Evolutionary conservation across 2,797 vertebrate genomes (phyloP).

Genomic region (Oreortyx pictus): DNA sequence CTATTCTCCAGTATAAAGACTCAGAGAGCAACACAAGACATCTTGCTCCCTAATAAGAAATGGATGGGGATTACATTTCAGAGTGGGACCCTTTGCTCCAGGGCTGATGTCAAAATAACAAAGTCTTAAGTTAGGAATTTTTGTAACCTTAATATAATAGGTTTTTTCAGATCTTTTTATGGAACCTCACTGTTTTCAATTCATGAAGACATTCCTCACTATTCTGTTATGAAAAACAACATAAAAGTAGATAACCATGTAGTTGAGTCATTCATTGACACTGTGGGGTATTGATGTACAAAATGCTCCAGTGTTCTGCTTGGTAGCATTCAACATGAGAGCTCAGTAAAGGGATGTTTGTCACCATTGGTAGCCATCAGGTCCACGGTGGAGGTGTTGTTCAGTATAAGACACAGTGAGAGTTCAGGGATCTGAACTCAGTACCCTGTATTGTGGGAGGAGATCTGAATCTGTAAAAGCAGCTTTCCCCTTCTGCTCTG

Average conservation of each 20-base stretch:
- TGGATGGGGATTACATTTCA: background rate
- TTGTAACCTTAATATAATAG: background rate
- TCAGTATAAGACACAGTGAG: background rate
- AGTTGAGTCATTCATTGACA: background rate
- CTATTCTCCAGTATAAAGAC: background rate
- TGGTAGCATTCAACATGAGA: fast-evolving
- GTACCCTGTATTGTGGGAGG: background rate
- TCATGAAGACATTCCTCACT: background rate
- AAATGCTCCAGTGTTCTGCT: background rate
- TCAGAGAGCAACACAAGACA: background rate
- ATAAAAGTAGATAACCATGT: background rate
- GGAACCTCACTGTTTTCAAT: fast-evolving
- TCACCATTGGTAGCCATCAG: background rate
- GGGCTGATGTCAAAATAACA: background rate
- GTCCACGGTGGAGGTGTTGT: background rate
- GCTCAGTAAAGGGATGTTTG: background rate
- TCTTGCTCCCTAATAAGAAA: fast-evolving
- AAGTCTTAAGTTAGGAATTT: background rate
- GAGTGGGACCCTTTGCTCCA: background rate
- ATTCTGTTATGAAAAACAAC: fast-evolving
- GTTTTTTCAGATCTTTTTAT: background rate
- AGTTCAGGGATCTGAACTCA: background rate
- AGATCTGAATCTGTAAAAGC: background rate
- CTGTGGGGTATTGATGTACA: fast-evolving
- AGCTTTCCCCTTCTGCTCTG: background rate